Base-by-base conservation (phyloP, 2,113 vertebrate genomes). In the Heterotis niloticus region DNA sequence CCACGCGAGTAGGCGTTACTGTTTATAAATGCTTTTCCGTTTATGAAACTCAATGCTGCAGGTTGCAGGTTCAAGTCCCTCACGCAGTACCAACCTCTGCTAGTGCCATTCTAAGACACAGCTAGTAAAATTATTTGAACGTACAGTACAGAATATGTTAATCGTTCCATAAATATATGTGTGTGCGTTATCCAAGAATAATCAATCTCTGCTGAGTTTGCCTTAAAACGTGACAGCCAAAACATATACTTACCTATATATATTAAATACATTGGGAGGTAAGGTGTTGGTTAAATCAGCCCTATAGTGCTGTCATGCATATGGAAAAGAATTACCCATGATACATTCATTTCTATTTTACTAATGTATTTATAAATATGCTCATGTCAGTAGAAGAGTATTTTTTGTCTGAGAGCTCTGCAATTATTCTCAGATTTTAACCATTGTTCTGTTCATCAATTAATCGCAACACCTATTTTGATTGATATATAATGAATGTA, bases 381-480 rank as follows among this genome's bases (percentile, higher is more conserved):
- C 66, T 70, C 67, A 70, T 78, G 66, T 78, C 52, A 68, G 77
- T 78, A 44, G 56, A 70, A 60, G 70, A 71, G 65, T 78, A 69
- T 60, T 78, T 78, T 57, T 78, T 70, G 23, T 78, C 76, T 85
- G 83, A 84, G 75, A 80, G 67, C 82, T 83, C 80, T 85, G 90
- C 91, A 93, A 92, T 93, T 92, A 92, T 84, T 82, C 87, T 86
- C 90, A 90, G 90, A 92, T 90, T 92, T 92, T 90, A 92, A 86
- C 87, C 89, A 92, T 91, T 91, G 89, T 91, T 92, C 88, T 84
- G 88, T 93, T 94, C 94, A 92, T 95, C 94, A 94, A 93, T 95
- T 97, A 97, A 95, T 95, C 93, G 93, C 93, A 95, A 96, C 94
- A 95, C 92, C 92, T 93, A 93, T 91, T 94, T 94, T 94, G 94